These are phyloP conservation scores for Prolemur simus DNA, from an alignment of 2,113 vertebrate species.

Conservation along the genomic window DNA sequence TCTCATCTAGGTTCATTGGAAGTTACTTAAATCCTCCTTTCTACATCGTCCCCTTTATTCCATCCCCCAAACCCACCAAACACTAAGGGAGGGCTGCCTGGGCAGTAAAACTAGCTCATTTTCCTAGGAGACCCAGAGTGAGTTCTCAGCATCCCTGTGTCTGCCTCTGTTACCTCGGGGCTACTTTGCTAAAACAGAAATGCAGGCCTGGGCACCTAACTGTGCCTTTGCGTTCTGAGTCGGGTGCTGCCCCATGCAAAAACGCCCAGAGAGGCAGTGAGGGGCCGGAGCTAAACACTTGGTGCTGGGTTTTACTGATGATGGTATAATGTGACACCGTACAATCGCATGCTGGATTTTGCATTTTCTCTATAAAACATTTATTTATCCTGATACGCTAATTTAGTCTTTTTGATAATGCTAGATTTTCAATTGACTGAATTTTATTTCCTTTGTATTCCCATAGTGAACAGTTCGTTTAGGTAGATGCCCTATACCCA, in stretches of 20 bases:
- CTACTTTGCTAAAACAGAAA: conserved; percentile 37
- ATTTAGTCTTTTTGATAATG: conserved; percentile 22
- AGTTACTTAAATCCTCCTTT: conserved; percentile 14
- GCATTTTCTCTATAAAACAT: conserved; percentile 41
- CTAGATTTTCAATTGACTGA: neutral
- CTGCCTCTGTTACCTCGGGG: neutral
- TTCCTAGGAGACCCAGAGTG: conserved; percentile 19
- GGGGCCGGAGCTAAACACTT: neutral
- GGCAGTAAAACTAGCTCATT: neutral
- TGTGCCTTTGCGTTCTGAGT: conserved; percentile 21
- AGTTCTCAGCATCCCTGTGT: neutral
- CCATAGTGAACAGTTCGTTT: conserved; percentile 21
- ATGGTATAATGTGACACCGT: neutral
- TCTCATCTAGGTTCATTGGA: neutral
- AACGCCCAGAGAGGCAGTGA: neutral
- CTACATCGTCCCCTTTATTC: neutral
- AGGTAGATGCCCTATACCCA: neutral
- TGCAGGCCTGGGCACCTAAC: neutral
- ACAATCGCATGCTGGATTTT: neutral
- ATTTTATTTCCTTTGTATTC: conserved; percentile 33
- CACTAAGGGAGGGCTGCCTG: neutral
- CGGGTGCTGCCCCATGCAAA: neutral
- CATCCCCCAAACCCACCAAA: neutral
- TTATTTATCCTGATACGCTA: neutral
- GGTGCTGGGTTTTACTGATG: conserved; percentile 27